Evolutionary conservation across 2,888 invertebrate genomes (phyloP).

Genomic region (Parascotia fuliginaria): DNA sequence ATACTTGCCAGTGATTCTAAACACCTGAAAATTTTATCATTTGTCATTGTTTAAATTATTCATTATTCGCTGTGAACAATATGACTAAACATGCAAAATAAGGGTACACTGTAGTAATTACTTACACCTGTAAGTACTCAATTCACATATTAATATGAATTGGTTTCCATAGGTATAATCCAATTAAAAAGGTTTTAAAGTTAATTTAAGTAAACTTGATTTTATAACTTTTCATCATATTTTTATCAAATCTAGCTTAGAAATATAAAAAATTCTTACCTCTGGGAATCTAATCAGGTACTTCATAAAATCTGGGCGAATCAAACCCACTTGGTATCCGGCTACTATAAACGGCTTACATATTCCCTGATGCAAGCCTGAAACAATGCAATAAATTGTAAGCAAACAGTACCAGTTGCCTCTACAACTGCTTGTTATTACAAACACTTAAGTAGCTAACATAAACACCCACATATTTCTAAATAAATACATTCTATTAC

Average conservation of each 20-base stretch:
- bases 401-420: constrained; percentile 40
- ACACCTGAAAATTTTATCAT: constrained; percentile 85
- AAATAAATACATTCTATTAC: constrained; percentile 1
- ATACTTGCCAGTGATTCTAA: constrained; percentile 89
- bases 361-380: constrained; percentile 91
- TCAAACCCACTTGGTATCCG: constrained; percentile 95
- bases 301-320: constrained; percentile 93
- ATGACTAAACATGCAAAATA: too few relatives aligned
- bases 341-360: constrained; percentile 95
- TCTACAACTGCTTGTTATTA: constrained; percentile 33
- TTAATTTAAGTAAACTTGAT: too few relatives aligned
- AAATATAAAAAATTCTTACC: constrained; percentile 72
- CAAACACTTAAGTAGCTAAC: constrained; percentile 25
- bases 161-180: too few relatives aligned
- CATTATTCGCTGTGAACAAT: too few relatives aligned
- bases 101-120: too few relatives aligned
- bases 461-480: constrained; percentile 19
- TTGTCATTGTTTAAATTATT: too few relatives aligned
- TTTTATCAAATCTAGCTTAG: not conserved
- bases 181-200: too few relatives aligned
- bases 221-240: too few relatives aligned
- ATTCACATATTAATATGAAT: too few relatives aligned
- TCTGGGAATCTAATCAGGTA: constrained; percentile 93
- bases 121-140: too few relatives aligned
- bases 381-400: constrained; percentile 46